Evolutionary conservation across 2,797 vertebrate species (phyloP).

Genomic region (Mus minutoides): DNA sequence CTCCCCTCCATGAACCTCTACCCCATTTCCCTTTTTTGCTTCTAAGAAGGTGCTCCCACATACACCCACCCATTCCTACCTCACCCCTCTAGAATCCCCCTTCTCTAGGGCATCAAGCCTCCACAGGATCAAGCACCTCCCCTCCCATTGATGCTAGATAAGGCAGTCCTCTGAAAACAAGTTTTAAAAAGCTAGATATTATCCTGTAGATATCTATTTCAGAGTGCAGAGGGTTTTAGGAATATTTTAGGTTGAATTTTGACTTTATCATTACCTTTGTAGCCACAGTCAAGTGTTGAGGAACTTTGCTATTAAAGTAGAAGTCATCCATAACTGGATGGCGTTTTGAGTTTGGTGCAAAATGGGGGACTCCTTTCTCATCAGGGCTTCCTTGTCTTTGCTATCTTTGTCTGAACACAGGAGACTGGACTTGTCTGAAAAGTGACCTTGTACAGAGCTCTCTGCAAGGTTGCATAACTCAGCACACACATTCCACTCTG

Average conservation of each 20-base stretch:
- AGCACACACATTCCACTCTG: background rate
- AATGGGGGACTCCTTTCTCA: background rate
- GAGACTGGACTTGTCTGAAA: background rate
- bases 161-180: background rate
- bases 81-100: no score
- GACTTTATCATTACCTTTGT: background rate
- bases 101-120: background rate
- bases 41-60: background rate
- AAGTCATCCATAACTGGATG: background rate
- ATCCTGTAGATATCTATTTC: background rate
- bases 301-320: background rate
- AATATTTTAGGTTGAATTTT: background rate
- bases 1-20: background rate
- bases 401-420: background rate
- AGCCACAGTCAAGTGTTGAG: background rate
- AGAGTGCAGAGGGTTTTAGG: background rate
- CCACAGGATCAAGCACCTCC: background rate
- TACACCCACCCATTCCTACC: background rate
- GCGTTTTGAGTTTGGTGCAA: background rate
- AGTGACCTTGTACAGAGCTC: background rate
- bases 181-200: background rate
- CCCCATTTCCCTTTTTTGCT: background rate
- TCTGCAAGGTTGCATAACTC: background rate
- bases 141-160: background rate
- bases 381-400: background rate